A percentile compares a stretch with the other conserved stretches of the same genome.
Conservation (phyloP, 2,113 vertebrate species). For the Origma solitaria region DNA sequence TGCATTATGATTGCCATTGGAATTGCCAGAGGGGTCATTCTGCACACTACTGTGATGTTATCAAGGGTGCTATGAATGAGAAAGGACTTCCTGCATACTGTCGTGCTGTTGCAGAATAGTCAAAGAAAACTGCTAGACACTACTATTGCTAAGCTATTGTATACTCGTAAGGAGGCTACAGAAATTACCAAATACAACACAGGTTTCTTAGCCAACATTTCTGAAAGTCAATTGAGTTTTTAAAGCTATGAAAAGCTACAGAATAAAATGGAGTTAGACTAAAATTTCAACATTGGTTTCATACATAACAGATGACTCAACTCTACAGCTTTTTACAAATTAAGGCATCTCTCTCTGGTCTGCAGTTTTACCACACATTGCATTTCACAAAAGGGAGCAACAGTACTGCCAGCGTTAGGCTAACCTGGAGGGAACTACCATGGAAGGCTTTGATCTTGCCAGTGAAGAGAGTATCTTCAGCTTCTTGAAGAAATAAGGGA, state of each 20-base stretch:
- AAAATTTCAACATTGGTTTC: background rate
- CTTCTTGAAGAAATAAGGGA: background rate
- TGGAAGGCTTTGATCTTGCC: background rate
- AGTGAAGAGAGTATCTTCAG: background rate
- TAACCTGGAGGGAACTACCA: background rate
- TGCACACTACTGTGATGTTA: accelerated
- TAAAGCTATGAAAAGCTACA: background rate
- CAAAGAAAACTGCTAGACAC: background rate
- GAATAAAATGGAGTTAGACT: background rate
- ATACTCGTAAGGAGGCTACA: background rate
- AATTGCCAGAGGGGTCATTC: background rate
- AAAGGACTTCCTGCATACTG: background rate
- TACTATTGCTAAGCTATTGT: background rate
- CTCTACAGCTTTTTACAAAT: background rate
- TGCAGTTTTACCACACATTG: background rate
- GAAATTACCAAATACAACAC: background rate
- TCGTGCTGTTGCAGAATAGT: accelerated
- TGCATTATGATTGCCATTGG: no score
- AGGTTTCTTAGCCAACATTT: background rate
- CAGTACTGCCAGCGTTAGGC: background rate
- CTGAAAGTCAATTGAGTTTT: background rate
- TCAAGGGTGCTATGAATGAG: background rate
- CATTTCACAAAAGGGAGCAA: background rate
- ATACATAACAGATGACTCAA: background rate
- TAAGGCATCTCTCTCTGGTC: background rate